Conservation (phyloP, 2,113 vertebrate species). For the Junco hyemalis region DNA sequence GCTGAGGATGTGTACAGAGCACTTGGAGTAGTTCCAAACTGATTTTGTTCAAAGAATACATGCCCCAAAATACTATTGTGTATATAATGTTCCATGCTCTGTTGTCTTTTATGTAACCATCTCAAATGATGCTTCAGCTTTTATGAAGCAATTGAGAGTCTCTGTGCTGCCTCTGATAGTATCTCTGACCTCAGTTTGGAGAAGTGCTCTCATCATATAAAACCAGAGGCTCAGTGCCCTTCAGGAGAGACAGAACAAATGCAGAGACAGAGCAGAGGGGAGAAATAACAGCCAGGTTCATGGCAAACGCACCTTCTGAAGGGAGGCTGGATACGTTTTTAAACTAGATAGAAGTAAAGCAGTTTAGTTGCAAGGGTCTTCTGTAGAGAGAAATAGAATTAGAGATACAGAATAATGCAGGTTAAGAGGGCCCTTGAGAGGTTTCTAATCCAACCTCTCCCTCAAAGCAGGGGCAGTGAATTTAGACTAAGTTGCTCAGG, state of each 20-base stretch:
- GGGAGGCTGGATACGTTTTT: not conserved
- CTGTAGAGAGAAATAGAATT: not conserved
- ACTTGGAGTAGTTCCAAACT: not conserved
- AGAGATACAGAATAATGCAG: not conserved
- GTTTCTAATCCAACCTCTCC: not conserved
- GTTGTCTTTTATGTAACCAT: not conserved
- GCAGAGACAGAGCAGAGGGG: not conserved
- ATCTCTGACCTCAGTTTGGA: not conserved
- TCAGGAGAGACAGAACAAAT: not conserved
- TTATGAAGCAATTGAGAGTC: not conserved
- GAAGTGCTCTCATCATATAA: not conserved
- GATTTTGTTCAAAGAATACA: not conserved
- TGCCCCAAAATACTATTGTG: not conserved
- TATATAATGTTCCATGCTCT: not conserved
- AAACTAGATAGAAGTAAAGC: not conserved
- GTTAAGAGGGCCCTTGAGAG: not conserved
- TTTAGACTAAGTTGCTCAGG: not conserved
- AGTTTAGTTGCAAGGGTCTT: not conserved
- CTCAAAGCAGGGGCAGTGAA: not conserved
- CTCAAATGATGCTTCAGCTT: not conserved
- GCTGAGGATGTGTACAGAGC: not conserved
- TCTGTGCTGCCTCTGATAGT: not conserved
- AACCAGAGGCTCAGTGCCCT: not conserved
- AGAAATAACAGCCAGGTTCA: not conserved
- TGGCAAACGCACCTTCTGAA: not conserved